phyloP scores from a whole-genome alignment of 2,113 vertebrate genomes.

The Charadrius vociferus region DNA sequence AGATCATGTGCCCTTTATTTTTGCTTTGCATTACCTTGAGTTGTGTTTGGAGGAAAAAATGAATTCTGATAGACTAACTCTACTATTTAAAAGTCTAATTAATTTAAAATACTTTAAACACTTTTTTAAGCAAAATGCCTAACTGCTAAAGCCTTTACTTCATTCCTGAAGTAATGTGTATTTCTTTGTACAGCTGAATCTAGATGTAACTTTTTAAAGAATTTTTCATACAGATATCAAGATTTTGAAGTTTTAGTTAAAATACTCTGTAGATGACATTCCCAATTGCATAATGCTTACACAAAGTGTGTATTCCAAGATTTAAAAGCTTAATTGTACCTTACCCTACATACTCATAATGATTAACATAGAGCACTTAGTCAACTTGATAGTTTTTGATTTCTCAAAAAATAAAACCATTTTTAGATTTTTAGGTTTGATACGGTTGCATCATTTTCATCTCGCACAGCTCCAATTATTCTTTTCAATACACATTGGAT shows the following conservation, averaged over 20 bases:
- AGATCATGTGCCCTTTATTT: conserved; percentile 70
- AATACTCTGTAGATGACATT: conserved; percentile 78
- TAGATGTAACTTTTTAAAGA: conserved; percentile 79
- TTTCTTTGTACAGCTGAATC: conserved; percentile 81
- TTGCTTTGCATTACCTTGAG: conserved; percentile 73
- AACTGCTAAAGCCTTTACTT: conserved; percentile 76
- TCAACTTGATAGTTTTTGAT: conserved; percentile 72
- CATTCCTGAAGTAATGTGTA: conserved; percentile 74
- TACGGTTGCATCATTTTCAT: conserved; percentile 77
- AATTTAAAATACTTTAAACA: conserved; percentile 79
- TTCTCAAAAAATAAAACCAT: conserved; percentile 71
- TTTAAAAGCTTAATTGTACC: conserved; percentile 78
- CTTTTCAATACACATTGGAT: conserved; percentile 60
- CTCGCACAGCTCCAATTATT: conserved; percentile 59
- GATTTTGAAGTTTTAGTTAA: conserved; percentile 80
- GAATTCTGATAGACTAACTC: conserved; percentile 75
- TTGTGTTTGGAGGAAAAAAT: conserved; percentile 60
- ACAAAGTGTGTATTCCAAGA: conserved; percentile 75
- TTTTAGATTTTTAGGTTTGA: conserved; percentile 75
- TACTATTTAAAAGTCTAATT: conserved; percentile 80
- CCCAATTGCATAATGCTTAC: conserved; percentile 78
- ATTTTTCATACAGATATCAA: conserved; percentile 77
- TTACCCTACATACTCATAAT: conserved; percentile 72
- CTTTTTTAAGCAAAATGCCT: conserved; percentile 75
- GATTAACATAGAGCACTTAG: conserved; percentile 82